phyloP scores from a whole-genome alignment of 2,888 invertebrate genomes.

The Sylvicola cinctus region DNA sequence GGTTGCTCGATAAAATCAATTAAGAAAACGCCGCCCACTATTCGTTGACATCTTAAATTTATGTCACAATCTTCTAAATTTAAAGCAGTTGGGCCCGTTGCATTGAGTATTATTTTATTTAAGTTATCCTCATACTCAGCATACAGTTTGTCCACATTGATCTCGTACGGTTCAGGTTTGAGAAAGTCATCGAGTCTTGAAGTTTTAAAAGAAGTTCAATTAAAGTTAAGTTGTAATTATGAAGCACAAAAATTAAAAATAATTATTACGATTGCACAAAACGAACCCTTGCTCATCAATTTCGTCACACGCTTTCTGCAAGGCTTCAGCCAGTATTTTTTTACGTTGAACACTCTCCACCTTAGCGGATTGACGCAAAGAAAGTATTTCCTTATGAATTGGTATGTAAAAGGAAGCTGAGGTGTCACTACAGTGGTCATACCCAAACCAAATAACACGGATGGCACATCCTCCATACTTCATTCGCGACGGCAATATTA shows the following conservation, averaged over 20 bases:
- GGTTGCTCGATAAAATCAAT: conserved; percentile 56
- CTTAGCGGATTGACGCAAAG: conserved; percentile 10
- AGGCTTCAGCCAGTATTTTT: conserved; percentile 14
- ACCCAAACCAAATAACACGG: conserved; percentile 29
- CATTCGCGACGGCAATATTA: conserved; percentile 25
- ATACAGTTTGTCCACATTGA: conserved; percentile 24
- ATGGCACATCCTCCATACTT: conserved; percentile 25
- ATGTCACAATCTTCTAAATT: conserved; percentile 34
- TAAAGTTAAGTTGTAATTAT: no score
- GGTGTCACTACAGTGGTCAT: conserved; percentile 32
- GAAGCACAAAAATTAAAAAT: background rate
- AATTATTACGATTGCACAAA: conserved; percentile 1
- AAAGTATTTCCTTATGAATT: conserved; percentile 5
- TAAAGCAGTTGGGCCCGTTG: conserved; percentile 18
- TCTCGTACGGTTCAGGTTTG: conserved; percentile 12
- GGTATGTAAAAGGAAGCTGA: conserved; percentile 19
- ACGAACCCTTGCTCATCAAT: conserved; percentile 3
- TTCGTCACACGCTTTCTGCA: background rate
- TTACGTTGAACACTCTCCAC: conserved; percentile 24
- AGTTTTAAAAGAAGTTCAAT: no score
- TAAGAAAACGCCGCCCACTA: conserved; percentile 57
- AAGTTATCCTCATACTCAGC: conserved; percentile 23
- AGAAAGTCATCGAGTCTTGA: no score
- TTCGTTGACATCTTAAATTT: conserved; percentile 51
- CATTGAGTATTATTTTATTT: conserved; percentile 17